Percentiles rank a stretch among this genome's conserved stretches.
Evolutionary conservation across 2,797 vertebrate species (phyloP).

Genomic region (Rhinella marina): DNA sequence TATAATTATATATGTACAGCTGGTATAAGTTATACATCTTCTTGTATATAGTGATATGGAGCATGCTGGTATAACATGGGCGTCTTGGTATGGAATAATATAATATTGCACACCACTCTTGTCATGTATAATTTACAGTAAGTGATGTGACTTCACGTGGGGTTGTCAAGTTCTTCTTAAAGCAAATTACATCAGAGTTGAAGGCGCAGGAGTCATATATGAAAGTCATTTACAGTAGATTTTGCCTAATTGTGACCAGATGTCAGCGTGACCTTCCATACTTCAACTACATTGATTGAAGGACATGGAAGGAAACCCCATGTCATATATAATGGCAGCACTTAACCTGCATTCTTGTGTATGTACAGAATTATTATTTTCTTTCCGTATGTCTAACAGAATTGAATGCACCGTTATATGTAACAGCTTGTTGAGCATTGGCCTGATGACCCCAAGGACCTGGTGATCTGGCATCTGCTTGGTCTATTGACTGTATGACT

Average conservation of each 20-base stretch:
- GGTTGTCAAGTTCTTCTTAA: neutral
- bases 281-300: neutral
- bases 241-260: neutral
- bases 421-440: no score
- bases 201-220: neutral
- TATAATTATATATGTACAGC: neutral
- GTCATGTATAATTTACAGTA: neutral
- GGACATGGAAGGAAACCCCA: neutral
- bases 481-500: no score
- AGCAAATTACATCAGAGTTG: neutral
- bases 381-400: no score
- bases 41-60: neutral
- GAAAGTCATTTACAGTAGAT: constrained; percentile 8
- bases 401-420: no score
- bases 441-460: no score
- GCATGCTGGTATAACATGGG: neutral
- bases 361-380: neutral
- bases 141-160: neutral
- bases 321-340: neutral
- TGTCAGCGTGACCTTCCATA: constrained; percentile 3
- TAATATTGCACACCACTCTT: neutral
- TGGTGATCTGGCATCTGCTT: no score
- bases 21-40: neutral
- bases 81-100: neutral
- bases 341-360: neutral